These are phyloP conservation scores for Stichodactyla helianthus DNA, from an alignment of 64 coral and sea anemone species.

Conservation along the genomic window DNA sequence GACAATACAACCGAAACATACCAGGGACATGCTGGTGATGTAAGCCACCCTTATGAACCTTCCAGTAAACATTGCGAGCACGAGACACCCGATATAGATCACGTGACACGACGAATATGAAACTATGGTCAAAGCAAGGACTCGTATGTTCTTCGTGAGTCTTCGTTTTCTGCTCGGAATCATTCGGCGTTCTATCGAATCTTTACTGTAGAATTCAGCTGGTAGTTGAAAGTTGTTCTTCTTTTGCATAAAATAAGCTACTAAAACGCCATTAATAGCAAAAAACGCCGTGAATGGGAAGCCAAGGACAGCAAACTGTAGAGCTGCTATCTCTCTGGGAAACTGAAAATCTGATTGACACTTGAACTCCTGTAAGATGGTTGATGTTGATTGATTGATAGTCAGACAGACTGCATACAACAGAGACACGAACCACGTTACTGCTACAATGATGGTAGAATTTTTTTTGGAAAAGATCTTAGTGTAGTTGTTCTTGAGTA, in stretches of 20 bases:
- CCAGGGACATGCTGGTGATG: not conserved
- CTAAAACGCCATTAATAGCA: slow-evolving; percentile 19
- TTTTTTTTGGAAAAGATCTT: not conserved
- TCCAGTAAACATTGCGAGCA: slow-evolving; percentile 50
- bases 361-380: not conserved
- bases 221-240: slow-evolving; percentile 38
- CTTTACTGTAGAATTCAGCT: slow-evolving; percentile 46
- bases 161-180: slow-evolving; percentile 26
- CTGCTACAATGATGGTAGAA: not conserved
- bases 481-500: slow-evolving; percentile 14
- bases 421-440: slow-evolving; percentile 31
- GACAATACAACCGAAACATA: slow-evolving; percentile 24
- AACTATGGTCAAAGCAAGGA: slow-evolving; percentile 21
- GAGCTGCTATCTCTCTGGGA: slow-evolving; percentile 23
- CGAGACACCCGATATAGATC: slow-evolving; percentile 18
- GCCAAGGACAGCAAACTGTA: slow-evolving; percentile 41
- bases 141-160: slow-evolving; percentile 47
- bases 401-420: slow-evolving; percentile 19
- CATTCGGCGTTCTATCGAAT: slow-evolving; percentile 39
- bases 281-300: slow-evolving; percentile 17
- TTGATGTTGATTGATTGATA: not conserved
- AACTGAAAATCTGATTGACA: not conserved
- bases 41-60: slow-evolving; percentile 26
- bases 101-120: slow-evolving; percentile 34
- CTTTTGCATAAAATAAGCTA: slow-evolving; percentile 35